phyloP scores from a whole-genome alignment of 2,113 vertebrate genomes.

The Serilophus lunatus region DNA sequence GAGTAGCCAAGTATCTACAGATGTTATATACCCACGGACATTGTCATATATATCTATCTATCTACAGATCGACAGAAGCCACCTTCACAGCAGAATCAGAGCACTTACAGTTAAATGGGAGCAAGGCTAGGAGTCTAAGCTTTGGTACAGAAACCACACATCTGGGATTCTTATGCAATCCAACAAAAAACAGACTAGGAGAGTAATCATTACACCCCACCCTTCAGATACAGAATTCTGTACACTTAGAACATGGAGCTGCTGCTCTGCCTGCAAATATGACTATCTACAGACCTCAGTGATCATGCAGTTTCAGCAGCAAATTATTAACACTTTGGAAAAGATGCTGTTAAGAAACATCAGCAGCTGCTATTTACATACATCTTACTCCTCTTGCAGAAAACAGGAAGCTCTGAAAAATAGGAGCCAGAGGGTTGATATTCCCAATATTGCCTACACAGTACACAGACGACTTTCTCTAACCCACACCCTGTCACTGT shows the following conservation, averaged over 20 bases:
- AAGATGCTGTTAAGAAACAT: not conserved
- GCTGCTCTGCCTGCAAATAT: not conserved
- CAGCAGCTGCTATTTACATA: not conserved
- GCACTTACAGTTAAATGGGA: not conserved
- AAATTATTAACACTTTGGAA: not conserved
- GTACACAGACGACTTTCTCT: not conserved
- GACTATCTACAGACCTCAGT: not conserved
- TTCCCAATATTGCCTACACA: fast-evolving
- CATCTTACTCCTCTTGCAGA: not conserved
- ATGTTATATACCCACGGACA: not conserved
- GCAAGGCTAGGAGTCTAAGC: not conserved
- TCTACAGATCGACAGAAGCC: not conserved
- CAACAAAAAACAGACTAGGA: not conserved
- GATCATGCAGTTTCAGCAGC: not conserved
- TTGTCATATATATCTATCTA: not conserved
- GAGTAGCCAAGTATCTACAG: not conserved
- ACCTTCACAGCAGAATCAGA: not conserved
- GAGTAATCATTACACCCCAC: not conserved
- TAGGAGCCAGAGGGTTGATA: not conserved
- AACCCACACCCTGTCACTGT: not conserved
- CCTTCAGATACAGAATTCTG: not conserved
- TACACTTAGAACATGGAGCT: not conserved
- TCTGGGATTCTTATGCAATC: not conserved
- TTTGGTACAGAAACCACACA: not conserved
- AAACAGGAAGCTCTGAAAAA: not conserved